Evolutionary conservation across 2,797 vertebrate genomes (phyloP).

Genomic region (Diglossa cyanea): DNA sequence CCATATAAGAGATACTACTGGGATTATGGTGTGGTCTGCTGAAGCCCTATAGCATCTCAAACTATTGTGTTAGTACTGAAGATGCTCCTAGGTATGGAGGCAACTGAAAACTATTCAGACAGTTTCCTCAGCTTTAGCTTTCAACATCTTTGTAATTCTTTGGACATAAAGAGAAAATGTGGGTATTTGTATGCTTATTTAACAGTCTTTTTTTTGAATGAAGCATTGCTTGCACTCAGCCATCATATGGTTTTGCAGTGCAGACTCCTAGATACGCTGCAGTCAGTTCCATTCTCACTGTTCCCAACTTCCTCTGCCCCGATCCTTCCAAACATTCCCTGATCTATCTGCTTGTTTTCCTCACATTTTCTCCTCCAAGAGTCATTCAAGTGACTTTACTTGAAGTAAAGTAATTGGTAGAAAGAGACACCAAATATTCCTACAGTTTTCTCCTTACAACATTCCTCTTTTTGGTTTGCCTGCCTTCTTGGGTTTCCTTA

Average conservation of each 20-base stretch:
- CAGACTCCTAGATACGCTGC: background rate
- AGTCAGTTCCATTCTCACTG: background rate
- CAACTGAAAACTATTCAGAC: background rate
- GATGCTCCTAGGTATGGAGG: background rate
- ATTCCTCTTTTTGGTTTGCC: background rate
- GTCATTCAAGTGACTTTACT: background rate
- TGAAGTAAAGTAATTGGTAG: background rate
- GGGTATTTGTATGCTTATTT: background rate
- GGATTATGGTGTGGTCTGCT: background rate
- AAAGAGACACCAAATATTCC: background rate
- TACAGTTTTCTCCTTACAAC: background rate
- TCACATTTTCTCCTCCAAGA: background rate
- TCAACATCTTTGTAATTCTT: background rate
- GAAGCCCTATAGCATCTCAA: background rate
- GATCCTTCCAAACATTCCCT: background rate
- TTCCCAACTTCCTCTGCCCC: background rate
- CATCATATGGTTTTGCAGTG: background rate
- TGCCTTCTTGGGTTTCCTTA: background rate
- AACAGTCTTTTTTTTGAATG: background rate
- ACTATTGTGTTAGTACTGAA: background rate
- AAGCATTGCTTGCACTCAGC: accelerated
- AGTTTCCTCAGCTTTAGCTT: background rate
- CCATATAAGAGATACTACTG: background rate
- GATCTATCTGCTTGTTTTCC: background rate
- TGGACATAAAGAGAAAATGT: background rate